These are phyloP conservation scores for Panonychus citri DNA, from an alignment of 1,140 invertebrate genomes.

Conservation along the genomic window DNA sequence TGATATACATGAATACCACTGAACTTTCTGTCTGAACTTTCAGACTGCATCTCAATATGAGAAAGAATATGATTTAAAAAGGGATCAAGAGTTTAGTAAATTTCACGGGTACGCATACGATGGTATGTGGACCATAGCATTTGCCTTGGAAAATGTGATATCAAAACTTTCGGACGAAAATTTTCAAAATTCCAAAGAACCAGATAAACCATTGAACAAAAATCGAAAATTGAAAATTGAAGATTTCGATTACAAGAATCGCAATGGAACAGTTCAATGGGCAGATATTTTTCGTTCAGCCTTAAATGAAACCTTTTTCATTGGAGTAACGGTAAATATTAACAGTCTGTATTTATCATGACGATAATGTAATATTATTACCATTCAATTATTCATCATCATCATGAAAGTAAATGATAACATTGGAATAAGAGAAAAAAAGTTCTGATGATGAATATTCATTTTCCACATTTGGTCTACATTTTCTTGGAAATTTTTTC, in stretches of 20 bases:
- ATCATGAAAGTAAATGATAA: no score
- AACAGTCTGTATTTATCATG: no score
- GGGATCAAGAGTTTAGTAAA: slow-evolving; percentile 59
- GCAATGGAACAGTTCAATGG: slow-evolving; percentile 38
- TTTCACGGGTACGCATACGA: slow-evolving; percentile 95
- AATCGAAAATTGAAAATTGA: slow-evolving; percentile 22
- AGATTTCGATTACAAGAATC: slow-evolving; percentile 57
- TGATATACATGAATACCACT: not conserved
- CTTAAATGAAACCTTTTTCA: slow-evolving; percentile 66
- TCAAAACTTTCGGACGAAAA: slow-evolving; percentile 36
- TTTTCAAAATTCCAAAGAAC: no score
- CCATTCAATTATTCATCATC: no score
- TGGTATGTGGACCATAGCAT: slow-evolving; percentile 81
- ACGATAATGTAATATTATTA: no score
- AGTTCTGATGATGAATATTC: no score
- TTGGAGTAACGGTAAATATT: slow-evolving; percentile 77
- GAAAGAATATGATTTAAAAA: slow-evolving; percentile 49
- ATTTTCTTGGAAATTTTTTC: no score
- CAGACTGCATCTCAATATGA: slow-evolving; percentile 73
- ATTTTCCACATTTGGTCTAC: no score
- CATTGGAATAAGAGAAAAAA: no score
- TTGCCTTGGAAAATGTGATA: slow-evolving; percentile 66
- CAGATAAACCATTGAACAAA: no score
- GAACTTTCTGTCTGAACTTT: not conserved
- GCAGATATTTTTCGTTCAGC: slow-evolving; percentile 62